Percentiles rank a stretch among this genome's conserved stretches.
These are phyloP conservation scores for Limnephilus lunatus DNA, from an alignment of 2,888 invertebrate species.

Conservation along the genomic window DNA sequence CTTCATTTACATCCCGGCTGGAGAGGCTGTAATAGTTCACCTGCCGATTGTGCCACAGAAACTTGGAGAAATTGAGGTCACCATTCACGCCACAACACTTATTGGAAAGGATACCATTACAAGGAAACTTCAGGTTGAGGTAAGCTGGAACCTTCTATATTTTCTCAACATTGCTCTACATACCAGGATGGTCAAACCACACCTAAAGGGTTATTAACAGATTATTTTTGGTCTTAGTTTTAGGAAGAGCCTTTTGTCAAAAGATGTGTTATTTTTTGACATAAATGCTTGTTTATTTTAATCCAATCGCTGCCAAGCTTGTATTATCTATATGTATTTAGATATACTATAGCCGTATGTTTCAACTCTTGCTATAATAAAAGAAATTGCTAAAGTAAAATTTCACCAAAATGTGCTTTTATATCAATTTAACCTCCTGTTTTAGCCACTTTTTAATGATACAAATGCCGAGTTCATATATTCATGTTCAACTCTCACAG, in stretches of 20 bases:
- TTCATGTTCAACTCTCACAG: no score
- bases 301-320: no score
- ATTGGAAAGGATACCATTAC: constrained; percentile 85
- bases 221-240: background rate
- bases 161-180: constrained; percentile 43
- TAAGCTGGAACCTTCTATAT: constrained; percentile 68
- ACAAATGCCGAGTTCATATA: no score
- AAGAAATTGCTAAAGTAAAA: no score
- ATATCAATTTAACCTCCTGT: no score
- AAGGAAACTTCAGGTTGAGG: constrained; percentile 83
- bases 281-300: background rate
- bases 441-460: no score
- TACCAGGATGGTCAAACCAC: background rate
- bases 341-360: no score
- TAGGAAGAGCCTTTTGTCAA: background rate
- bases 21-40: constrained; percentile 89
- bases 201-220: background rate
- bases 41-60: constrained; percentile 92
- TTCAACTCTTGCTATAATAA: no score
- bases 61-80: constrained; percentile 85
- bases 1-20: constrained; percentile 89
- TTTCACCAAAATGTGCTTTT: no score
- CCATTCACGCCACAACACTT: constrained; percentile 86
- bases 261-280: no score
- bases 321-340: no score